Base-by-base conservation (phyloP, 1,140 invertebrate genomes). In the Eueides isabella region DNA sequence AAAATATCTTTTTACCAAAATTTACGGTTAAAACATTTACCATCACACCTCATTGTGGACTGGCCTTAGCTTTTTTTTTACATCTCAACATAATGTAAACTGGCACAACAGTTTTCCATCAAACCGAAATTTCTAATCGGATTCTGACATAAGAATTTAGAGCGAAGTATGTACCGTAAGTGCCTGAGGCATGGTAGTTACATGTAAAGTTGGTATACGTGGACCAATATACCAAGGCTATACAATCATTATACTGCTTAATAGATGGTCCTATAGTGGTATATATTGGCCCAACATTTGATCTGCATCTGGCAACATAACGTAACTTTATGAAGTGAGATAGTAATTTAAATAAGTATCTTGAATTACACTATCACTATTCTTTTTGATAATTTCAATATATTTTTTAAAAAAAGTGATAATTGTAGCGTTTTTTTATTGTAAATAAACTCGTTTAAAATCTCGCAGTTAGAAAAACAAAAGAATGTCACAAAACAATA, bases 21-120 rank as follows among this genome's bases (percentile, higher is more conserved):
- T 29, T 26, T 30, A 63, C 61, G 11, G 61, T 63, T 63, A 55
- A 23, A 68, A n/a, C 28, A 31, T 63, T 63, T 63, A 63, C 26
- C 61, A 63, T 19, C 61, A 16, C 29, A 63, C 29, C 26, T 55
- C 48, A 26, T 26, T 72, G 38, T 65, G 44, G 48, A 61, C 63
- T 16, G 3, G 44, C 63, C 23, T 35, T 31, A 67, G 7, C 16
- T 55, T 75, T 66, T 64, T 62, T 61, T 66, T 28, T n/a, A 71
- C 44, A 30, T 65, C 28, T 35, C 71, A 33, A 48, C 67, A 72
- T 38, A 76, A 30, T 75, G 48, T 77, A 62, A 79, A 77, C 76
- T 72, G 68, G 72, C 77, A 81, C 80, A 82, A 83, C 79, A 82
- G 80, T 84, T 86, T 84, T 85, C 78, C 85, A 84, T 86, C 85